These are phyloP conservation scores for Eutrigla gurnardus DNA, from an alignment of 2,797 vertebrate genomes.

Conservation along the genomic window DNA sequence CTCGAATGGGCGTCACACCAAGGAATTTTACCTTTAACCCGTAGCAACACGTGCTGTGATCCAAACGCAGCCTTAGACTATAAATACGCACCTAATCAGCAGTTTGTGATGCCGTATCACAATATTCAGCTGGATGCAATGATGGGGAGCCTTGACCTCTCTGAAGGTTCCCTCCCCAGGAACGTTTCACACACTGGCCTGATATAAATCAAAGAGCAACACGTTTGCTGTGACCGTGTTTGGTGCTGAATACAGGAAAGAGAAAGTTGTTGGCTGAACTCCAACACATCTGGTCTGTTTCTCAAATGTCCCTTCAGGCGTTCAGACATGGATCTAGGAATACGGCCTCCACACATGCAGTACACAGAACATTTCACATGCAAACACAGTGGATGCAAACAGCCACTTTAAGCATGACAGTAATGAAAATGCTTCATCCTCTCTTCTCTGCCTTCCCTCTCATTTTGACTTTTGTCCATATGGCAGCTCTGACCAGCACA, in stretches of 20 bases:
- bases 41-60: constrained; percentile 23
- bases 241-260: constrained; percentile 18
- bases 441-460: neutral
- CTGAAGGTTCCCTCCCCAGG: constrained; percentile 8
- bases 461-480: neutral
- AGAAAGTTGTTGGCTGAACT: constrained; percentile 3
- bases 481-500: no score
- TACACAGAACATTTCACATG: neutral
- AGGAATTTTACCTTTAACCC: constrained; percentile 23
- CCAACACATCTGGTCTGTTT: neutral
- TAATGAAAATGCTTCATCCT: neutral
- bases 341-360: neutral
- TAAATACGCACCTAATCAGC: neutral
- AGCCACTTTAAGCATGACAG: no score
- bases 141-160: constrained; percentile 24
- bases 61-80: neutral
- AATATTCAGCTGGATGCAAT: constrained; percentile 36
- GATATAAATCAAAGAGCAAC: constrained; percentile 29
- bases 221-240: constrained; percentile 1
- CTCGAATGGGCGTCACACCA: no score
- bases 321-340: constrained; percentile 6
- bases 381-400: neutral
- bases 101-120: neutral
- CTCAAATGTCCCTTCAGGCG: constrained; percentile 17
- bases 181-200: constrained; percentile 19